Conservation (phyloP, 2,113 vertebrate genomes). For the Hyperoodon ampullatus region DNA sequence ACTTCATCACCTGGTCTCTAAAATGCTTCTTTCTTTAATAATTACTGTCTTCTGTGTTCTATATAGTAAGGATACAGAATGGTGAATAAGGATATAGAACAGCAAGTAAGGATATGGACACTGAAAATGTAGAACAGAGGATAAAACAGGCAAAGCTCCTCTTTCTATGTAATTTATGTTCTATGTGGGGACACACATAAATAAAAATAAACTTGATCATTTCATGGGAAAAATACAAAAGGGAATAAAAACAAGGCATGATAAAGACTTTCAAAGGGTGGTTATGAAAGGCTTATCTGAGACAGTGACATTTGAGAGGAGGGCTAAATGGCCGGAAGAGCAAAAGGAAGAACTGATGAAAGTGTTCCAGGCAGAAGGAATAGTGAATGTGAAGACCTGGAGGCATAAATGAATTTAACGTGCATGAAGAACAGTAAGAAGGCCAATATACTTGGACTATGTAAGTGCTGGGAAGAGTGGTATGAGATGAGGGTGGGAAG, state of each 20-base stretch:
- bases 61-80: not conserved
- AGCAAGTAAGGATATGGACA: not conserved
- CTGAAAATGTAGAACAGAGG: not conserved
- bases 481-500: not conserved
- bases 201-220: not conserved
- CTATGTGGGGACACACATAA: not conserved
- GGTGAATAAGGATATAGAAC: not conserved
- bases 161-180: not conserved
- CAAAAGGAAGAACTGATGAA: not conserved
- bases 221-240: not conserved
- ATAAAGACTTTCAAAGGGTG: not conserved
- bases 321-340: not conserved
- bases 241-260: not conserved
- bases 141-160: not conserved
- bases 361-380: not conserved
- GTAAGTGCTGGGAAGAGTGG: not conserved
- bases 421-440: not conserved
- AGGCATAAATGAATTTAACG: not conserved
- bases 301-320: not conserved
- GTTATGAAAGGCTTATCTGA: not conserved
- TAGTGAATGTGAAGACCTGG: fast-evolving
- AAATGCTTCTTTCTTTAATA: not conserved
- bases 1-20: not conserved
- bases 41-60: not conserved
- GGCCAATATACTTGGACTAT: not conserved